Percentiles rank a stretch among this genome's conserved stretches.
Evolutionary conservation across 1,140 invertebrate species (phyloP).

Genomic region (Dicyema japonicum): DNA sequence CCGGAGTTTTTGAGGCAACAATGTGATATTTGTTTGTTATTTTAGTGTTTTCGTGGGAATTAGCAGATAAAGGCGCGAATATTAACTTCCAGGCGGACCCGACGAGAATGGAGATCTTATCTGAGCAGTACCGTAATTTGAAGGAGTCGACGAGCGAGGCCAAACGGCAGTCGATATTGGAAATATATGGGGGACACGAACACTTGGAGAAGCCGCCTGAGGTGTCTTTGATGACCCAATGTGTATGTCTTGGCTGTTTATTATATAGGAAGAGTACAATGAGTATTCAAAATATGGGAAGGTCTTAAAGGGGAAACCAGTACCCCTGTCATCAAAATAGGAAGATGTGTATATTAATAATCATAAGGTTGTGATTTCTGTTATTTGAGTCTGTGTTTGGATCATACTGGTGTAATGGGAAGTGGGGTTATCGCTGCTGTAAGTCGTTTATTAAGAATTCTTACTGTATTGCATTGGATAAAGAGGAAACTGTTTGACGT

Average conservation of each 20-base stretch:
- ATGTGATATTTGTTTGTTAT: constrained; percentile 9
- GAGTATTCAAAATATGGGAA: constrained; percentile 76
- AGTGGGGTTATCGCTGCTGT: constrained; percentile 85
- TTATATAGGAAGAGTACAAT: constrained; percentile 41
- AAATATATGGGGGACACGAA: constrained; percentile 60
- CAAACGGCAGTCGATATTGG: constrained; percentile 38
- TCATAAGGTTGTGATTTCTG: constrained; percentile 29
- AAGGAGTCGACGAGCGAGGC: constrained; percentile 46
- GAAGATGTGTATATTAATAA: constrained; percentile 70
- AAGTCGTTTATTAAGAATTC: constrained; percentile 52
- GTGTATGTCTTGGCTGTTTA: not conserved
- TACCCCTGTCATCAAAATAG: constrained; percentile 56
- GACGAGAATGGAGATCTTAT: constrained; percentile 62
- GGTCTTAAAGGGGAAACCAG: constrained; percentile 41
- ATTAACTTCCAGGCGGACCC: constrained; percentile 81
- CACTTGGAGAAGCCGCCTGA: constrained; percentile 51
- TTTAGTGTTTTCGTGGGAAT: constrained; percentile 68
- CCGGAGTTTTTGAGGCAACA: constrained; percentile 53
- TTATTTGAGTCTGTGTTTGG: constrained; percentile 45
- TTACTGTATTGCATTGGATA: constrained; percentile 32
- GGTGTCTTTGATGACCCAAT: constrained; percentile 42
- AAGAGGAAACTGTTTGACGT: constrained; percentile 39
- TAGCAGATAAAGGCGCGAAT: constrained; percentile 46
- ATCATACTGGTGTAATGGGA: constrained; percentile 55
- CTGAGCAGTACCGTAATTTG: constrained; percentile 55